Evolutionary conservation across 2,888 invertebrate species (phyloP), one percentile per base, ranked within the genome.

Genomic region (Spilosoma lubricipeda): DNA sequence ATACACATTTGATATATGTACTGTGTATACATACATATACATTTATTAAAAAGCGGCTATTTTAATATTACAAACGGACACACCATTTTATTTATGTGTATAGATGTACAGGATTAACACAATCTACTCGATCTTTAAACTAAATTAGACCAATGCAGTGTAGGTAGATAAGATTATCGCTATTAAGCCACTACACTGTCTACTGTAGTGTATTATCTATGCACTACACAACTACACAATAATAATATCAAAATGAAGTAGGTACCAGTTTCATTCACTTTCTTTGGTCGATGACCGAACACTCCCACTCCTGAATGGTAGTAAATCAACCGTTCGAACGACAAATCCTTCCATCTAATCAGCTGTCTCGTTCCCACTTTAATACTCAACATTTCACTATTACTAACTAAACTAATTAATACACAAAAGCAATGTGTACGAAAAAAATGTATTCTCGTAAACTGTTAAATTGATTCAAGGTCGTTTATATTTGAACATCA

Each of bases 211-310:
- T n/a, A n/a, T n/a, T n/a, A n/a, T n/a, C n/a, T n/a, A n/a, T n/a
- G n/a, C 20, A 27, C 15, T 20, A 27, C 20, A 67, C 30, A 67
- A 20, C 20, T 67, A 48, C 23, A 48, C 45, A 67, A 42, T 48
- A 33, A 67, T 67, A 71, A 64, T 64, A 15, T 18, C 5, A 27
- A 71, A 30, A 42, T 79, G 75, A 89, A 93, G 79, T n/a, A n/a
- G n/a, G n/a, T 90, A 95, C 95, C 95, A 82, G 80, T 86, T 85
- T 95, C 93, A 80, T 89, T 90, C 79, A 86, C 86, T 80, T 85
- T 86, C 82, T 89, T 89, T 80, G 96, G 95, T 89, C 96, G 96
- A 92, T 97, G 96, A 56, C 97, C 97, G 89, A 96, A 97, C 85
- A 97, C 96, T 71, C 96, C 96, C 75, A 89, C 90, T 80, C 96